A percentile compares a stretch with the other conserved stretches of the same genome.
These are phyloP conservation scores for Hoplias malabaricus DNA, from an alignment of 2,113 vertebrate species.

Conservation along the genomic window DNA sequence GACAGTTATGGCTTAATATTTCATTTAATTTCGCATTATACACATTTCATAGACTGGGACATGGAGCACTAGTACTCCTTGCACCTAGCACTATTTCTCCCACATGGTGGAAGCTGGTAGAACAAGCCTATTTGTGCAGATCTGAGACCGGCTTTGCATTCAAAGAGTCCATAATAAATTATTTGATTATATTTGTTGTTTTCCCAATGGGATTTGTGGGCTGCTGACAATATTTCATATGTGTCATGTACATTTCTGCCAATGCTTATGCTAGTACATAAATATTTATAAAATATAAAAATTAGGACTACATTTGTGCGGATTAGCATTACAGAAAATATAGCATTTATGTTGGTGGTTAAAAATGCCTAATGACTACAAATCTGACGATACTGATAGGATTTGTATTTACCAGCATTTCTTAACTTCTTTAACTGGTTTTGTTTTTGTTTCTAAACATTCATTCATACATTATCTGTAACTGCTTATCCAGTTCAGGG, in stretches of 20 bases:
- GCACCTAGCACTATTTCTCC: constrained; percentile 18
- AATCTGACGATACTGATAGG: too few relatives aligned
- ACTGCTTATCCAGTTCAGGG: too few relatives aligned
- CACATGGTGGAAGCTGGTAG: constrained; percentile 5
- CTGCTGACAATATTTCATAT: not conserved
- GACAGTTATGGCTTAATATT: constrained; percentile 70
- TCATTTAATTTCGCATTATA: constrained; percentile 38
- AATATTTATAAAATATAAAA: not conserved
- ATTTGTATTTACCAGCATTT: too few relatives aligned
- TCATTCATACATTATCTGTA: too few relatives aligned
- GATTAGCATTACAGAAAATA: not conserved
- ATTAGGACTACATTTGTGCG: not conserved
- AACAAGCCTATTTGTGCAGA: not conserved
- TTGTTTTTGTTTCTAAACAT: too few relatives aligned
- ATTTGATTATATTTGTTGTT: not conserved
- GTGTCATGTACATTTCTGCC: not conserved
- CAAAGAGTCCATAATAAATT: not conserved
- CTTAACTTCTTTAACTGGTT: too few relatives aligned
- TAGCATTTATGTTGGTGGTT: not conserved
- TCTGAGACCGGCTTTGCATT: not conserved
- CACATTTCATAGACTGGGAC: constrained; percentile 32
- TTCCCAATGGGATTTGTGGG: not conserved
- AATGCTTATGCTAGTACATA: not conserved
- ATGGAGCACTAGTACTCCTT: constrained; percentile 16
- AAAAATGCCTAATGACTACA: too few relatives aligned